phyloP scores from a whole-genome alignment of 2,113 vertebrate species.

The Sminthopsis crassicaudata region DNA sequence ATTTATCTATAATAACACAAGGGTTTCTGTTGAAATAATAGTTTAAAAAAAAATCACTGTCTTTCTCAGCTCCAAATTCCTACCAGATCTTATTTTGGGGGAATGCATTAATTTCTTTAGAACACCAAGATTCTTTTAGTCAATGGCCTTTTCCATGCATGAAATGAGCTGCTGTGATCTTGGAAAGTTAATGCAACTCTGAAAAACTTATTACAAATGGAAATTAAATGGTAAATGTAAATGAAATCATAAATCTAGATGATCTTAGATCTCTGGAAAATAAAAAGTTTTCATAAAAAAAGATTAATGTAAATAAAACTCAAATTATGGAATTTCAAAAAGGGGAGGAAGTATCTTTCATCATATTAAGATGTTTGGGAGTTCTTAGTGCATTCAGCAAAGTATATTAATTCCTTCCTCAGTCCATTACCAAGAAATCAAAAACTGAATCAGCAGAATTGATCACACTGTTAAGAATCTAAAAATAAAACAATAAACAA shows the following conservation, averaged over 20 bases:
- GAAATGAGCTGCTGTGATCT: not conserved
- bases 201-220: not conserved
- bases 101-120: not conserved
- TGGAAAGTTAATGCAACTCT: not conserved
- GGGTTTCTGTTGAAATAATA: not conserved
- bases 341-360: not conserved
- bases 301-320: not conserved
- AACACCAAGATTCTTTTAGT: not conserved
- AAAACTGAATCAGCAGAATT: not conserved
- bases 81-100: not conserved
- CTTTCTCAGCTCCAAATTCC: not conserved
- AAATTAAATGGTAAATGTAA: not conserved
- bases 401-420: conserved; percentile 16
- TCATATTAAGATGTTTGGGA: not conserved
- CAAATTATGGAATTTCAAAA: conserved; percentile 22
- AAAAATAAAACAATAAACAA: conserved; percentile 26
- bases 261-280: not conserved
- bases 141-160: not conserved
- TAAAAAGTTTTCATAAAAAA: not conserved
- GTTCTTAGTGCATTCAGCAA: not conserved
- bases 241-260: not conserved
- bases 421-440: conserved; percentile 13
- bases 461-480: conserved; percentile 19
- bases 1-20: too few relatives aligned
- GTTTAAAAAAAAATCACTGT: not conserved